Base-by-base conservation (phyloP, 64 coral and sea anemone species). In the Montipora sp. region DNA sequence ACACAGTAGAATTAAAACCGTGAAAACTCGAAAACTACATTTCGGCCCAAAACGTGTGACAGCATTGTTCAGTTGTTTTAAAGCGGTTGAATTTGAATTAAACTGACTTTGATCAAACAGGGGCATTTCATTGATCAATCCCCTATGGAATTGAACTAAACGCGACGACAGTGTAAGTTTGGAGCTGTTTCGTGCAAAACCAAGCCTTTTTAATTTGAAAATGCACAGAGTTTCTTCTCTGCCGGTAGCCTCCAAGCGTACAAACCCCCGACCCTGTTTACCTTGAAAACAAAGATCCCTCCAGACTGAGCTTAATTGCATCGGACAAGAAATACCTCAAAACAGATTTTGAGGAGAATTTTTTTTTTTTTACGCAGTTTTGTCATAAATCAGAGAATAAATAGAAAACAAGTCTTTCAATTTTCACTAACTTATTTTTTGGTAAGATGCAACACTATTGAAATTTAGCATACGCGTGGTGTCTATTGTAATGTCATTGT, bases 401-500 rank as follows among this genome's bases (percentile, higher is more conserved):
- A 19, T 16, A 36, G 88, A 47, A 79, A 88, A 88, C 12, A 93
- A 47, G 78, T 72, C 84, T 59, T 63, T 49, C 51, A 16, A 47
- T 77, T 80, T 36, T 65, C 47, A 93, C 80, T 57, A 46, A 79
- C 83, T 53, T 84, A 70, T 84, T 80, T 48, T 87, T 82, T 82
- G 8, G 88, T 85, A 46, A 67, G 93, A 78, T 94, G 50, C 43
- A 88, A 45, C 20, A 63, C 63, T 57, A 94, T 90, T 65, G 87
- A 77, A 77, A 60, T 77, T 58, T 21, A 60, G n/a, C 51, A n/a
- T 53, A 84, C 87, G 93, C 87, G 93, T 94, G 93, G 79, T 94
- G 80, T 89, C 74, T 61, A 67, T 90, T 94, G 53, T 88, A 55
- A 73, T 67, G 44, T 51, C 48, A 88, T 97, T 94, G 92, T 94